Evolutionary conservation across 2,113 vertebrate genomes (phyloP).

Genomic region (Diglossa brunneiventris): DNA sequence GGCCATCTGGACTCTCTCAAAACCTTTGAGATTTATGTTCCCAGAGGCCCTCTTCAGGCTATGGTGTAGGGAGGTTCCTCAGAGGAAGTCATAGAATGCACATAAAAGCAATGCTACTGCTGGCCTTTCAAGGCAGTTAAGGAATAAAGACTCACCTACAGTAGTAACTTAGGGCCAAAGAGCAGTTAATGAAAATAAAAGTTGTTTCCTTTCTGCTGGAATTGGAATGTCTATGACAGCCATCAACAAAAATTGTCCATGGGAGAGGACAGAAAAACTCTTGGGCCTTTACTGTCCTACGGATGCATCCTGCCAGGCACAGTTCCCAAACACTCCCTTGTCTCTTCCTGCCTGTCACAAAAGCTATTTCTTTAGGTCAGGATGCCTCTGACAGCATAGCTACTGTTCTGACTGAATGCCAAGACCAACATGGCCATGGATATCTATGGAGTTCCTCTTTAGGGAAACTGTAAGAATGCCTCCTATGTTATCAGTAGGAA

Average conservation of each 20-base stretch:
- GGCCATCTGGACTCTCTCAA: constrained; percentile 39
- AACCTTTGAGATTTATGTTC: background rate
- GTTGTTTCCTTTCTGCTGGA: background rate
- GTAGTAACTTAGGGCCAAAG: background rate
- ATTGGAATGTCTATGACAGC: background rate
- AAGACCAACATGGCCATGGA: background rate
- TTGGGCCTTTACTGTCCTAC: background rate
- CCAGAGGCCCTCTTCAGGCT: background rate
- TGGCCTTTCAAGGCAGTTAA: background rate
- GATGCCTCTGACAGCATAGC: background rate
- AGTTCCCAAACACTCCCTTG: background rate
- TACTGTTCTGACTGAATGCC: background rate
- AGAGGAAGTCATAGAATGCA: background rate
- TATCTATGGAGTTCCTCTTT: background rate
- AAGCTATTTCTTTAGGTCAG: background rate
- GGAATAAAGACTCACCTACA: background rate
- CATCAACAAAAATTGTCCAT: background rate
- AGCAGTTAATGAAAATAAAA: background rate
- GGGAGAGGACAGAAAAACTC: background rate
- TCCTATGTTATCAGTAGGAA: background rate
- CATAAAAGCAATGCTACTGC: background rate
- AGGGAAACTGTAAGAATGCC: background rate
- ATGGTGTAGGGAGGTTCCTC: background rate
- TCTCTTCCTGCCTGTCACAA: background rate
- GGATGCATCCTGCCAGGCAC: background rate